Evolutionary conservation across 2,888 invertebrate species (phyloP).

Genomic region (Phoenoteleia sp.): DNA sequence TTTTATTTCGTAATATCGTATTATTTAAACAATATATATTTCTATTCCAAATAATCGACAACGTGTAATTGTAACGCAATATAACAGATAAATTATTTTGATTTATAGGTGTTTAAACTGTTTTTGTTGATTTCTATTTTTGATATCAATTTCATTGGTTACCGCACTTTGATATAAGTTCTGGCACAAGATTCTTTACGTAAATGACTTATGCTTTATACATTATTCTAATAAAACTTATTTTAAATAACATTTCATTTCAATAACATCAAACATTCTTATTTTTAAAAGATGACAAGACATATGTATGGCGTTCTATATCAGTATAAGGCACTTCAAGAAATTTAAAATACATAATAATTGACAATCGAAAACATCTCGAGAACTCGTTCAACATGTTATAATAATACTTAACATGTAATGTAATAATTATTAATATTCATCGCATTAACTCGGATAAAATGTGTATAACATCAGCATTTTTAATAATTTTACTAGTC

Average conservation of each 20-base stretch:
- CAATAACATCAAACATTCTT: slow-evolving; percentile 61
- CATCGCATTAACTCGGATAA: slow-evolving; percentile 3
- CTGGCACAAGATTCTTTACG: slow-evolving; percentile 30
- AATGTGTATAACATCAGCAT: not conserved
- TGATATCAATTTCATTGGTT: slow-evolving; percentile 11
- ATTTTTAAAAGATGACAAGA: slow-evolving; percentile 41
- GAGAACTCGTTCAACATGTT: slow-evolving; percentile 25
- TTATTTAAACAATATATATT: slow-evolving; percentile 82
- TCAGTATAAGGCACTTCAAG: slow-evolving; percentile 65
- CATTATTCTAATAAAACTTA: slow-evolving; percentile 53
- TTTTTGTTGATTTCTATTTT: slow-evolving; percentile 50
- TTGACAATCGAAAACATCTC: slow-evolving; percentile 47
- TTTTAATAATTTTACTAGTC: slow-evolving; percentile 29
- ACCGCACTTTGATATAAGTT: slow-evolving; percentile 7
- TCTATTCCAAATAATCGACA: slow-evolving; percentile 79
- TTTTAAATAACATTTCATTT: slow-evolving; percentile 42
- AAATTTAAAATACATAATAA: slow-evolving; percentile 52
- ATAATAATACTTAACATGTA: slow-evolving; percentile 39
- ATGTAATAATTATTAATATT: slow-evolving; percentile 21
- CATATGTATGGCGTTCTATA: slow-evolving; percentile 47
- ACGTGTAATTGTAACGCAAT: slow-evolving; percentile 74
- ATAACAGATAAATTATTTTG: slow-evolving; percentile 71
- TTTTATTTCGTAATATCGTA: slow-evolving; percentile 82
- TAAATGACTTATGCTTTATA: slow-evolving; percentile 39
- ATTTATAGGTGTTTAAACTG: slow-evolving; percentile 36